phyloP scores from a whole-genome alignment of 2,797 vertebrate species.

The Euthynnus affinis region DNA sequence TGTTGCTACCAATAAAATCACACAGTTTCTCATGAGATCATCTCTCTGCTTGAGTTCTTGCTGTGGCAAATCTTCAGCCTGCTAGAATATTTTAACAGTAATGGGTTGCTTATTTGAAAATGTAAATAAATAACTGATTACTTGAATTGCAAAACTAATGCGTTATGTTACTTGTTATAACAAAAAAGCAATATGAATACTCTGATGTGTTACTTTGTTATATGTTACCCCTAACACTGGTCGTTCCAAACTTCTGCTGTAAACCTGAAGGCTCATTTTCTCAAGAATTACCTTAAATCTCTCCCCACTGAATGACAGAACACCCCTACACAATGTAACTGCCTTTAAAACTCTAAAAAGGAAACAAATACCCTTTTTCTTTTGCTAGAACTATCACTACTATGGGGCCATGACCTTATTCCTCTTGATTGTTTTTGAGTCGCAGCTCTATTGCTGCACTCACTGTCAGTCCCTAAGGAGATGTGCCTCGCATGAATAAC shows the following conservation, averaged over 20 bases:
- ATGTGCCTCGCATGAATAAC: background rate
- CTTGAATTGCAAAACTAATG: no score
- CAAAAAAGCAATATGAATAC: no score
- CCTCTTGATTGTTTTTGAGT: slow-evolving; percentile 9
- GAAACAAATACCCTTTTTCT: background rate
- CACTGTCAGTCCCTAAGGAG: background rate
- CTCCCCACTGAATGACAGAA: background rate
- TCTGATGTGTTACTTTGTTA: no score
- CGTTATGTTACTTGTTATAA: no score
- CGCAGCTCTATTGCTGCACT: slow-evolving; percentile 10
- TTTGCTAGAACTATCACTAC: background rate
- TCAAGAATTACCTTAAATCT: background rate
- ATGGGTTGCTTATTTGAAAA: no score
- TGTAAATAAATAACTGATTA: no score
- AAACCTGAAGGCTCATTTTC: background rate
- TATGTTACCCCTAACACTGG: no score
- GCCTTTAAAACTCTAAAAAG: background rate
- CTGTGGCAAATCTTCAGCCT: no score
- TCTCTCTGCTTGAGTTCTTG: no score
- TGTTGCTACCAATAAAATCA: no score
- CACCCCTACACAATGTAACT: background rate
- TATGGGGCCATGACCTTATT: slow-evolving; percentile 5
- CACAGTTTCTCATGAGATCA: no score
- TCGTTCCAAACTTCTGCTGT: slow-evolving; percentile 5
- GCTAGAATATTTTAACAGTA: no score